Evolutionary conservation across 2,888 invertebrate species (phyloP), one percentile per base, ranked within the genome.

Genomic region (Therioaphis trifolii): DNA sequence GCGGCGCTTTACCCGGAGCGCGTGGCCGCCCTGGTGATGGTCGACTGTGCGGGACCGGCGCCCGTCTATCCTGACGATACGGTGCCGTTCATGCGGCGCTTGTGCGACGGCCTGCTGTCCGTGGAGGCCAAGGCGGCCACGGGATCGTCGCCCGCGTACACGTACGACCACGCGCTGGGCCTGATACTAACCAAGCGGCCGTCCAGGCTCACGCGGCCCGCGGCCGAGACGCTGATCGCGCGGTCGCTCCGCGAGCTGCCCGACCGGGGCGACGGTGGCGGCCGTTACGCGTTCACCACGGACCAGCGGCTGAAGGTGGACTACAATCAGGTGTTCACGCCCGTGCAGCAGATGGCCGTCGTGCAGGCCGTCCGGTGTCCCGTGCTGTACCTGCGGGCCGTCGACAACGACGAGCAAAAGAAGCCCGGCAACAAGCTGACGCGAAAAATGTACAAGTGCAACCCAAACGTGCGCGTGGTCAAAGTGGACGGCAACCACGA

Each of bases 221-320:
- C 86, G n/a, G 87, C 87, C 4, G 80, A 86, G 84, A 84, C 84
- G n/a, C 74, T 88, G 24, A 69, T 87, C 4, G 78, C 86, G 85
- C 85, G 87, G n/a, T 85, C 86, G 12, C 63, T 87, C 71, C 24
- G 85, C 27, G 27, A 69, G 5, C 75, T n/a, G n/a, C n/a, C n/a
- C n/a, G n/a, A 84, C 14, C 78, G 86, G 35, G 35, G 7, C 35
- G 35, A 35, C 35, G 7, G n/a, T 43, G 86, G 86, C 49, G 76
- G 72, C 18, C n/a, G 27, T 18, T 87, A 87, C 76, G 85, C 87
- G 24, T 88, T 87, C 74, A 87, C 87, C 7, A 86, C 87, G 78
- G 88, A 88, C 79, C 88, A 88, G 82, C 86, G 88, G 24, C 85
- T 87, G 12, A 87, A 88, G 85, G 29, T 87, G 2, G 52, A 40